These are phyloP conservation scores for Chiroxiphia lanceolata DNA, from an alignment of 2,797 vertebrate species.

Conservation along the genomic window DNA sequence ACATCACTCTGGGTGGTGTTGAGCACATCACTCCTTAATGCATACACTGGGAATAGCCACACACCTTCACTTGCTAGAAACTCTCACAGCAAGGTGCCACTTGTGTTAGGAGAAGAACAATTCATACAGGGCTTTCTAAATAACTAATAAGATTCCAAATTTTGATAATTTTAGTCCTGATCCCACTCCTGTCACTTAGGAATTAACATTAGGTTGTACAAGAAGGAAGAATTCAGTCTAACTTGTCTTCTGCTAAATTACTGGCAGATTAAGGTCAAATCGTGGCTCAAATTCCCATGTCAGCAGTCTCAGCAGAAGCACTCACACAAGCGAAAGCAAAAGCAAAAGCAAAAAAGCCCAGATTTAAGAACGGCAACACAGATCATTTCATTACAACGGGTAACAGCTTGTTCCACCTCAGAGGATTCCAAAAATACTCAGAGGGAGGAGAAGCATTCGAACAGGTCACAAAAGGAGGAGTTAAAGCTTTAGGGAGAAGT, in stretches of 20 bases:
- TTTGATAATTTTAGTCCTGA: neutral
- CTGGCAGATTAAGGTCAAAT: neutral
- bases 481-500: neutral
- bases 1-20: neutral
- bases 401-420: slow-evolving; percentile 2
- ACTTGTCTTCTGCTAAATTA: neutral
- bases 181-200: neutral
- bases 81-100: neutral
- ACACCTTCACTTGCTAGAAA: neutral
- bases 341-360: slow-evolving; percentile 2
- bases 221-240: neutral
- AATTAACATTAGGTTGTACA: neutral
- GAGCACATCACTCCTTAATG: neutral
- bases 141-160: neutral
- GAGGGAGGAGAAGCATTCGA: neutral
- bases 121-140: neutral
- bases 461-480: neutral
- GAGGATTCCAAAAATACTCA: neutral
- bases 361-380: neutral
- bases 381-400: neutral
- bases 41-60: neutral
- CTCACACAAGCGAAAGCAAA: neutral
- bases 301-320: neutral
- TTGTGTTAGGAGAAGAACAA: neutral
- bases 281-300: neutral